phyloP scores from a whole-genome alignment of 2,888 invertebrate genomes.

The Crepidodera aurea region DNA sequence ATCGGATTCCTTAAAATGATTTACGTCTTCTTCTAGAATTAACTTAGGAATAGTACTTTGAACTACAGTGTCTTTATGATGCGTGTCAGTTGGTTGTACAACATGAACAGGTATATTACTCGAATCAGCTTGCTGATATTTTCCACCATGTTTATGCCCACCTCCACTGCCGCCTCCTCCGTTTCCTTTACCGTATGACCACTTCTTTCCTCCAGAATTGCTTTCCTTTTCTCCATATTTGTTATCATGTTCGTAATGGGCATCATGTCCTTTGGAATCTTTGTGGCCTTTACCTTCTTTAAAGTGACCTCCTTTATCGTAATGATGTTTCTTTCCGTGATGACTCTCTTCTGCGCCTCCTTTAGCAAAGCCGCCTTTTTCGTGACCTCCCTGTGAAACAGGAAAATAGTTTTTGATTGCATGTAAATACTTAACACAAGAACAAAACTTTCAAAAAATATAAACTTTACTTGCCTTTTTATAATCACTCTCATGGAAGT shows the following conservation, averaged over 20 bases:
- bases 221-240: constrained; percentile 62
- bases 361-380: constrained; percentile 66
- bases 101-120: constrained; percentile 2
- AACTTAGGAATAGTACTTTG: neutral
- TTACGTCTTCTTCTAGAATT: neutral
- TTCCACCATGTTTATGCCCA: constrained; percentile 30
- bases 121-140: constrained; percentile 13
- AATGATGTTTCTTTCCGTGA: constrained; percentile 57
- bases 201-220: constrained; percentile 64
- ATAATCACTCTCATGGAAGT: constrained; percentile 64
- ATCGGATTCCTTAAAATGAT: neutral
- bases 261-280: constrained; percentile 65
- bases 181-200: constrained; percentile 56
- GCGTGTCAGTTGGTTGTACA: neutral
- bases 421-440: too few species aligned
- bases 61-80: neutral
- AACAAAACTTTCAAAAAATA: too few species aligned
- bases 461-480: constrained; percentile 60
- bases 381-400: constrained; percentile 66
- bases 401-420: constrained; percentile 13
- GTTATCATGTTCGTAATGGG: constrained; percentile 64
- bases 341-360: constrained; percentile 62
- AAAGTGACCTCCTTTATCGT: constrained; percentile 67
- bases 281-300: constrained; percentile 69
- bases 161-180: constrained; percentile 39